These are phyloP conservation scores for Parauchenoglanis ngamensis DNA, from an alignment of 2,797 vertebrate genomes.

Conservation along the genomic window DNA sequence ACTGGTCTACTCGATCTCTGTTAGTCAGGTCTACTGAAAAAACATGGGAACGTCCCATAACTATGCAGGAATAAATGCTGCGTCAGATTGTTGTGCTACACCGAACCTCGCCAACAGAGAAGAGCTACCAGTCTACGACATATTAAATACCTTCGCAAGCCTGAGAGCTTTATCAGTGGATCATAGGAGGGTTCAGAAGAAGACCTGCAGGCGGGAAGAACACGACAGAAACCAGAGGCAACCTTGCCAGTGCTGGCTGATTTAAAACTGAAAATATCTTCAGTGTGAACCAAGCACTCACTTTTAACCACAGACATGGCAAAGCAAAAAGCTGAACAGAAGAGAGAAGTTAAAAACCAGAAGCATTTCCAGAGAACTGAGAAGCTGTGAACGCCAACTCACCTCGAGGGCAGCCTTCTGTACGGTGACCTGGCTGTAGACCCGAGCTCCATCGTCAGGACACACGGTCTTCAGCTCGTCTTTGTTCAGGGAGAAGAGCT, in stretches of 20 bases:
- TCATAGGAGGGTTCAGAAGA: slow-evolving; percentile 77
- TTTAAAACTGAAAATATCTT: slow-evolving; percentile 45
- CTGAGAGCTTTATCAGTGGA: slow-evolving; percentile 67
- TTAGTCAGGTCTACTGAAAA: slow-evolving; percentile 60
- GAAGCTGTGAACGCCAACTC: slow-evolving; percentile 34
- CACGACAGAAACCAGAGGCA: slow-evolving; percentile 70
- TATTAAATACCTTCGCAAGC: slow-evolving; percentile 69
- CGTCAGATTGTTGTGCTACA: not conserved
- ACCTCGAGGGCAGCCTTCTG: slow-evolving; percentile 96
- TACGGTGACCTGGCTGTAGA: slow-evolving; percentile 92
- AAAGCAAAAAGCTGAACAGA: not conserved
- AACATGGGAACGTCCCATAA: not conserved
- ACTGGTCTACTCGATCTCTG: slow-evolving; percentile 52
- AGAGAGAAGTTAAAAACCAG: not conserved
- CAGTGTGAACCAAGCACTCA: not conserved
- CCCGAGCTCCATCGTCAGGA: slow-evolving; percentile 87
- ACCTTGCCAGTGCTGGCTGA: slow-evolving; percentile 63
- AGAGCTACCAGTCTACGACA: slow-evolving; percentile 14
- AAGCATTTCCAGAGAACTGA: not conserved
- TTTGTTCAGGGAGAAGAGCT: slow-evolving; percentile 97
- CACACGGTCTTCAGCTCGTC: slow-evolving; percentile 94
- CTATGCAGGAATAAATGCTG: not conserved
- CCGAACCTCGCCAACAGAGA: slow-evolving; percentile 62
- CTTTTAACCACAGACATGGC: not conserved
- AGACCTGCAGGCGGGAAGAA: slow-evolving; percentile 78